phyloP scores from a whole-genome alignment of 2,113 vertebrate genomes.

The Atractosteus spatula region DNA sequence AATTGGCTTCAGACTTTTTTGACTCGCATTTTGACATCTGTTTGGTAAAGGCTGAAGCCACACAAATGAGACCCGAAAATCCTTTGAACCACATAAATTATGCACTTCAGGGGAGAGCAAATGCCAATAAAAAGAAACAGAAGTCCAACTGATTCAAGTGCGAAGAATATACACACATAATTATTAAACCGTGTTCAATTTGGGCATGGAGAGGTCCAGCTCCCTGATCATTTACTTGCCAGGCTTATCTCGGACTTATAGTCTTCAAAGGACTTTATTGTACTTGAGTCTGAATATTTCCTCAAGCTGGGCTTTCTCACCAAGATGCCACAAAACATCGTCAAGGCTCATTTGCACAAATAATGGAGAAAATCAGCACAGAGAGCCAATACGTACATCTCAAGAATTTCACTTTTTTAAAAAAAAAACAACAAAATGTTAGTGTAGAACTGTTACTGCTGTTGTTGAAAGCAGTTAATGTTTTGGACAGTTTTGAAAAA shows the following conservation, averaged over 20 bases:
- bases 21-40: background rate
- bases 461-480: too few species aligned
- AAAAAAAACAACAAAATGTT: too few species aligned
- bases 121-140: too few species aligned
- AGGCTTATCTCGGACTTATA: background rate
- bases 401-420: too few species aligned
- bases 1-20: background rate
- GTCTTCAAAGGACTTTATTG: background rate
- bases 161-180: background rate
- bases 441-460: too few species aligned
- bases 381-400: too few species aligned
- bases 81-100: too few species aligned
- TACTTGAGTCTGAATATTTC: background rate
- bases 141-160: too few species aligned
- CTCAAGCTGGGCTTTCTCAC: background rate
- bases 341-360: too few species aligned
- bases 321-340: background rate
- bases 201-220: background rate
- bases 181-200: background rate
- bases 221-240: conserved; percentile 1
- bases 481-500: too few species aligned
- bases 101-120: too few species aligned
- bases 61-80: background rate
- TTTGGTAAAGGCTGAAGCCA: background rate
- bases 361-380: too few species aligned